A percentile compares a stretch with the other conserved stretches of the same genome.
These are phyloP conservation scores for Petrophora chlorosata DNA, from an alignment of 2,888 invertebrate genomes.

Conservation along the genomic window DNA sequence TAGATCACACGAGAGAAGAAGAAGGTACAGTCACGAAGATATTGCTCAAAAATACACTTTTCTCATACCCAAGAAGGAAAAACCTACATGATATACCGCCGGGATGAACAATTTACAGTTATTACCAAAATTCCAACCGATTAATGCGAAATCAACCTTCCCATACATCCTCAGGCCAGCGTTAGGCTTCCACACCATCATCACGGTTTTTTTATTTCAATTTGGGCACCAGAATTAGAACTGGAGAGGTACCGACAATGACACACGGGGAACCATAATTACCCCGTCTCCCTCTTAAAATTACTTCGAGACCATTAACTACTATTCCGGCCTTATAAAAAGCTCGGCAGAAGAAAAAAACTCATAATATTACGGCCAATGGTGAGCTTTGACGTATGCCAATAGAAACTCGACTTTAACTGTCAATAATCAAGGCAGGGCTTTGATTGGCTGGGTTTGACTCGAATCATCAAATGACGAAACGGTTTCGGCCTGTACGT, in stretches of 20 bases:
- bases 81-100: too few relatives aligned
- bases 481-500: conserved; percentile 30
- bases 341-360: conserved; percentile 61
- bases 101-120: neutral
- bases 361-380: conserved; percentile 65
- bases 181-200: conserved; percentile 14
- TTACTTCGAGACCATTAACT: conserved; percentile 74
- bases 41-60: too few relatives aligned
- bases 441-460: conserved; percentile 19
- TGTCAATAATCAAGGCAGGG: conserved; percentile 7
- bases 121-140: conserved; percentile 5
- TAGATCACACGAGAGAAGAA: too few relatives aligned
- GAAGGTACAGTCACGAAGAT: too few relatives aligned
- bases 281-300: conserved; percentile 69
- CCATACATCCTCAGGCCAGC: conserved; percentile 5
- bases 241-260: conserved; percentile 67
- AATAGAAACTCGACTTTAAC: conserved; percentile 21
- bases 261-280: conserved; percentile 76
- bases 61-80: neutral
- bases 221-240: conserved; percentile 42
- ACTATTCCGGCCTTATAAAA: conserved; percentile 76
- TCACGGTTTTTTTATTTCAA: conserved; percentile 21
- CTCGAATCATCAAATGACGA: conserved; percentile 31
- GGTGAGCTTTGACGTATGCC: conserved; percentile 13
- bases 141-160: conserved; percentile 15